A percentile compares a stretch with the other conserved stretches of the same genome.
Evolutionary conservation across 2,797 vertebrate species (phyloP).

Genomic region (Notolabrus celidotus): DNA sequence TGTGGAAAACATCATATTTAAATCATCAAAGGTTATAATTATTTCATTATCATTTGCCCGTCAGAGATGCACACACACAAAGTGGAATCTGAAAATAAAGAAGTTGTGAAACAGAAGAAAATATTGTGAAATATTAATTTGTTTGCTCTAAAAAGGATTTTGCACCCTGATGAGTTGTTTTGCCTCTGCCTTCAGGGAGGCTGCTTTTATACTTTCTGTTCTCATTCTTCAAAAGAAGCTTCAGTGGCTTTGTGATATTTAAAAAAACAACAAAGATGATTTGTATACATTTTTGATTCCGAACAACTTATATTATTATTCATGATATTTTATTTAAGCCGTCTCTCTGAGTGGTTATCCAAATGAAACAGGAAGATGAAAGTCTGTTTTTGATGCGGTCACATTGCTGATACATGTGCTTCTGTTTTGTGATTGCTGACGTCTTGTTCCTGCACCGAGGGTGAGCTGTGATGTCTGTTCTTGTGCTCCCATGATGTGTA

Average conservation of each 20-base stretch:
- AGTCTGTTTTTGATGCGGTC: neutral
- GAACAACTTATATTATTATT: conserved; percentile 10
- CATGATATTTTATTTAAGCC: neutral
- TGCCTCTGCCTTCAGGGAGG: conserved; percentile 30
- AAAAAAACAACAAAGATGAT: conserved; percentile 20
- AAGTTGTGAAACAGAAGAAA: conserved; percentile 25
- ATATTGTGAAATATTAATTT: conserved; percentile 64
- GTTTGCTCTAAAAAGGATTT: conserved; percentile 54
- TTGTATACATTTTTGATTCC: conserved; percentile 11
- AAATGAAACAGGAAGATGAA: neutral
- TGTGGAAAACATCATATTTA: neutral
- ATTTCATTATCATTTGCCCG: conserved; percentile 18
- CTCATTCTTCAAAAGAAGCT: conserved; percentile 20
- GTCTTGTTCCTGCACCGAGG: conserved; percentile 25
- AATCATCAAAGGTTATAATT: conserved; percentile 3
- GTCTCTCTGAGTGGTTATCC: conserved; percentile 3
- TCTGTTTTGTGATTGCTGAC: conserved; percentile 15
- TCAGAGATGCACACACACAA: neutral
- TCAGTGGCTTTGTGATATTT: conserved; percentile 16
- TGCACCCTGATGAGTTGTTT: conserved; percentile 49
- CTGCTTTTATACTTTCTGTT: conserved; percentile 24
- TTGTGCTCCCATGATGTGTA: conserved; percentile 37
- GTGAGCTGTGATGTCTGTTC: conserved; percentile 8
- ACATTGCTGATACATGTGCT: neutral
- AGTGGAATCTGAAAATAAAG: neutral